Percentiles rank a stretch among this genome's conserved stretches.
These are phyloP conservation scores for Acrocera orbiculus DNA, from an alignment of 2,888 invertebrate genomes.

Conservation along the genomic window DNA sequence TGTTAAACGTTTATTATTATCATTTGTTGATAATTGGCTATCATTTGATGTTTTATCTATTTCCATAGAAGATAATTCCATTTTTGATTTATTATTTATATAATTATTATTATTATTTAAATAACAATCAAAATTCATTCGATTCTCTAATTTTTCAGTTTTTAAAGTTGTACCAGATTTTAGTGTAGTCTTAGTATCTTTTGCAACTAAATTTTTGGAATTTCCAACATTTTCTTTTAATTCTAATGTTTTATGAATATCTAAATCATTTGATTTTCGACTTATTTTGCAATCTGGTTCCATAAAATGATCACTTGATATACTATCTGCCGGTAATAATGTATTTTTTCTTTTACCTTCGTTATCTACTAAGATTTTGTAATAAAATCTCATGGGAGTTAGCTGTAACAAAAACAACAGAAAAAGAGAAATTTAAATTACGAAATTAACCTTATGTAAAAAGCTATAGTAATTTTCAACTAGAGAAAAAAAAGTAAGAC, in stretches of 20 bases:
- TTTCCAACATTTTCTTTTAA: slow-evolving; percentile 4
- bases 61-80: slow-evolving; percentile 3
- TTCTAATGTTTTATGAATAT: slow-evolving; percentile 3
- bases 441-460: no score
- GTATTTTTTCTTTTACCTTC: slow-evolving; percentile 13
- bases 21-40: slow-evolving; percentile 12
- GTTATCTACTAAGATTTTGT: slow-evolving; percentile 35
- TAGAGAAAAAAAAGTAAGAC: no score
- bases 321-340: slow-evolving; percentile 5
- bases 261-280: slow-evolving; percentile 9
- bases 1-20: slow-evolving; percentile 18
- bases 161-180: neutral
- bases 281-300: slow-evolving; percentile 13
- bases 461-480: no score
- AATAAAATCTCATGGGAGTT: slow-evolving; percentile 46
- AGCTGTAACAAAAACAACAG: slow-evolving; percentile 29
- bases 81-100: slow-evolving; percentile 4
- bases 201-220: neutral
- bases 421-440: slow-evolving; percentile 10
- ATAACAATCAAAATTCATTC: neutral
- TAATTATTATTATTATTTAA: slow-evolving; percentile 7
- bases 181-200: neutral
- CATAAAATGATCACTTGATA: slow-evolving; percentile 5
- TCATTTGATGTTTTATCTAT: slow-evolving; percentile 14
- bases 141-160: slow-evolving; percentile 1